These are phyloP conservation scores for Austrofundulus limnaeus DNA, from an alignment of 2,113 vertebrate species.

Conservation along the genomic window DNA sequence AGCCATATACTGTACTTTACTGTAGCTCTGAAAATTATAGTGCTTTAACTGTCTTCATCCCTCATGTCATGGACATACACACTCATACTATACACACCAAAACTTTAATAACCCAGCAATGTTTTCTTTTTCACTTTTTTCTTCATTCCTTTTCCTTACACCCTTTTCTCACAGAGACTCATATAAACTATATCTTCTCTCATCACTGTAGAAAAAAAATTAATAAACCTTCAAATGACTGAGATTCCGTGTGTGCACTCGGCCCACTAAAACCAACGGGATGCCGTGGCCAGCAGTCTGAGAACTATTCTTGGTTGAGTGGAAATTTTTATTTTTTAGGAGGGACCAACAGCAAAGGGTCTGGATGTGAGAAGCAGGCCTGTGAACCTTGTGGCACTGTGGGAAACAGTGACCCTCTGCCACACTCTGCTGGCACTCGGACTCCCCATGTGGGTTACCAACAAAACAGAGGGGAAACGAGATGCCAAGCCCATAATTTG, in stretches of 20 bases:
- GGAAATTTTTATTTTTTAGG: conserved; percentile 66
- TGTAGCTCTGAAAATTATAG: conserved; percentile 37
- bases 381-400: conserved; percentile 58
- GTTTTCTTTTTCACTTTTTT: conserved; percentile 45
- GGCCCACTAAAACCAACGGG: conserved; percentile 50
- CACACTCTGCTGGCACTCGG: conserved; percentile 66
- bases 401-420: conserved; percentile 65
- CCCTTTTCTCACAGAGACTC: conserved; percentile 10
- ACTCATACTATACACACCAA: conserved; percentile 28
- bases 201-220: conserved; percentile 30
- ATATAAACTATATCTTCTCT: conserved; percentile 23
- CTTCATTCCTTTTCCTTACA: conserved; percentile 2
- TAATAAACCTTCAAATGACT: conserved; percentile 54
- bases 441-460: conserved; percentile 64
- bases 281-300: conserved; percentile 46
- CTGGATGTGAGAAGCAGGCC: conserved; percentile 46
- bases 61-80: conserved; percentile 21
- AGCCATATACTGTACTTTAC: conserved; percentile 17
- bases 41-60: conserved; percentile 39
- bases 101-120: conserved; percentile 36
- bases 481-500: conserved; percentile 62
- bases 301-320: conserved; percentile 67
- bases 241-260: conserved; percentile 44
- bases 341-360: conserved; percentile 52
- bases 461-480: conserved; percentile 62